Percentiles rank a stretch among this genome's conserved stretches.
These are phyloP conservation scores for Fregata magnificens DNA, from an alignment of 2,113 vertebrate genomes.

Conservation along the genomic window DNA sequence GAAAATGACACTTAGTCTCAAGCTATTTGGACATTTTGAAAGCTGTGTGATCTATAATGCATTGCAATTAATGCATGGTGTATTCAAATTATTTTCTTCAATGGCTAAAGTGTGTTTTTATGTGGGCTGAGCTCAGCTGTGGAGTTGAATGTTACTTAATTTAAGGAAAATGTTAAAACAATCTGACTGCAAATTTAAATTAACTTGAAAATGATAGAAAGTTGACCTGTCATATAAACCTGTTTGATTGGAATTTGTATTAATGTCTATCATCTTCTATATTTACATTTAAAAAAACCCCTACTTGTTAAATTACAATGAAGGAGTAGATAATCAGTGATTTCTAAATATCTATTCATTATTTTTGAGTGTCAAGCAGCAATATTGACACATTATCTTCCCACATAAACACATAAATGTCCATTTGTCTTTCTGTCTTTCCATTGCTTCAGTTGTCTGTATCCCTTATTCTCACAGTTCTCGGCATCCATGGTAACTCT, in stretches of 20 bases:
- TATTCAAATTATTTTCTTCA: not conserved
- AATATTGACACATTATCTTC: not conserved
- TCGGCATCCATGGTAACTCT: not conserved
- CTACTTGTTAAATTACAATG: not conserved
- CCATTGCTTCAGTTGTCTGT: not conserved
- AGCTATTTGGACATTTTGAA: not conserved
- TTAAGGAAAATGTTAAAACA: not conserved
- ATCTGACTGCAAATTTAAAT: not conserved
- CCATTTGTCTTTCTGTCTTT: not conserved
- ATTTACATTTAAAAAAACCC: not conserved
- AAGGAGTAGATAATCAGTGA: not conserved
- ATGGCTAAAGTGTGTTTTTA: not conserved
- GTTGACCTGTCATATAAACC: not conserved
- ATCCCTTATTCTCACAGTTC: not conserved
- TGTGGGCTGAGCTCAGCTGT: not conserved
- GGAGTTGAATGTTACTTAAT: not conserved
- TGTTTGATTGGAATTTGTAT: not conserved
- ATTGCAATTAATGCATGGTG: not conserved
- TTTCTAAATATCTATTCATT: not conserved
- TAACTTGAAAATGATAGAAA: not conserved
- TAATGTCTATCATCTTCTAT: not conserved
- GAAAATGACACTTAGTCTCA: not conserved
- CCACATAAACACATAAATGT: not conserved
- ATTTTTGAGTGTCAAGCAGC: not conserved
- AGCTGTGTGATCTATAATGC: not conserved